Percentiles rank a stretch among this genome's conserved stretches.
phyloP scores from a whole-genome alignment of 2,888 invertebrate genomes.

The Temnothorax unifasciatus region DNA sequence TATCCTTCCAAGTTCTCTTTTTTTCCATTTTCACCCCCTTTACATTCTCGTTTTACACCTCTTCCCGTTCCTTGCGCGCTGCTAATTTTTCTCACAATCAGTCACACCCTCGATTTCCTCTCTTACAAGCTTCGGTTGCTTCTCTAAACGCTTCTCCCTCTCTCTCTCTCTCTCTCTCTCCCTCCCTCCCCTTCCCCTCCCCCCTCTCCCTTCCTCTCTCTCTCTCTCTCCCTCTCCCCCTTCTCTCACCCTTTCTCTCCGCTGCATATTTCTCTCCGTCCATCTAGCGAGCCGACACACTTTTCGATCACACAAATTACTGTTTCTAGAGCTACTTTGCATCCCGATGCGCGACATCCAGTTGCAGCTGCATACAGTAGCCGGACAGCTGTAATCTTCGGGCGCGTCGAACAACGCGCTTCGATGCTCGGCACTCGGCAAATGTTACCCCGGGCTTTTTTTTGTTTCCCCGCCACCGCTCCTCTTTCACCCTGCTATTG shows the following conservation, averaged over 20 bases:
- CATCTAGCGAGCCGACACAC: slow-evolving; percentile 55
- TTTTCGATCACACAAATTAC: slow-evolving; percentile 70
- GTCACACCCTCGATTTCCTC: slow-evolving; percentile 42
- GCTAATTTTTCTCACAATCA: slow-evolving; percentile 42
- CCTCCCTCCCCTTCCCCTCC: too few species aligned
- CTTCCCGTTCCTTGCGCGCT: neutral
- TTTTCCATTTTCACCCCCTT: slow-evolving; percentile 16
- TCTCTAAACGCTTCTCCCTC: neutral
- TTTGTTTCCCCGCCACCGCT: neutral
- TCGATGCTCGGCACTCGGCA: slow-evolving; percentile 25
- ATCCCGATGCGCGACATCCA: slow-evolving; percentile 30
- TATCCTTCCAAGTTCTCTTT: neutral
- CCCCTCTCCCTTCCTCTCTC: too few species aligned
- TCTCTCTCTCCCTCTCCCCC: too few species aligned
- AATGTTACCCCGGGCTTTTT: slow-evolving; percentile 40
- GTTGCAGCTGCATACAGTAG: slow-evolving; percentile 12
- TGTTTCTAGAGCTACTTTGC: slow-evolving; percentile 70
- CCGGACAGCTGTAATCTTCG: slow-evolving; percentile 35
- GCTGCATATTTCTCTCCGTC: slow-evolving; percentile 34
- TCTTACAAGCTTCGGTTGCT: slow-evolving; percentile 26
- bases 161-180: neutral
- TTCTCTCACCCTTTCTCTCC: neutral
- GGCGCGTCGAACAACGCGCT: slow-evolving; percentile 39
- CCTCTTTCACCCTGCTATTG: slow-evolving; percentile 25
- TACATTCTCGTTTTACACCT: neutral